A percentile compares a stretch with the other conserved stretches of the same genome.
These are phyloP conservation scores for Regulus satrapa DNA, from an alignment of 2,113 vertebrate genomes.

Conservation along the genomic window DNA sequence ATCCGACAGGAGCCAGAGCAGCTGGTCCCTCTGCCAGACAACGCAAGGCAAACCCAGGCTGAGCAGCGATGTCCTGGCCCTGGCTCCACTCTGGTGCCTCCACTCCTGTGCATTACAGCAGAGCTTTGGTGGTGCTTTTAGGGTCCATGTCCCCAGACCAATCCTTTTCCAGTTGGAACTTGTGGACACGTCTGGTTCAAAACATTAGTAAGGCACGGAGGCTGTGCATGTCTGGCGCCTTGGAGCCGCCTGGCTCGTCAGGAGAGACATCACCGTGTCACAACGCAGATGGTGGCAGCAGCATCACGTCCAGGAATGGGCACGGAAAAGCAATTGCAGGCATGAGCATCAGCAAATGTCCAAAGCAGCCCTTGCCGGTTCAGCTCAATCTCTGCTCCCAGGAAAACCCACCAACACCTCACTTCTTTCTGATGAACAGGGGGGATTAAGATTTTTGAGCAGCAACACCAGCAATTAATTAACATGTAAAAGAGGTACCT, in stretches of 20 bases:
- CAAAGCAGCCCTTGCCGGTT: not conserved
- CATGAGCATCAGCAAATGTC: not conserved
- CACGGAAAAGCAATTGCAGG: not conserved
- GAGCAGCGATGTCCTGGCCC: not conserved
- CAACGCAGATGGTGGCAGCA: not conserved
- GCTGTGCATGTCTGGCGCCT: not conserved
- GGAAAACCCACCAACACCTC: not conserved
- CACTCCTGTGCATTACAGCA: fast-evolving
- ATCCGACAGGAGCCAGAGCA: not conserved
- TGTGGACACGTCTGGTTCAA: not conserved
- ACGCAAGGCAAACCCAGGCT: fast-evolving
- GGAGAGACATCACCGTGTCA: fast-evolving
- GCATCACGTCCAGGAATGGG: not conserved
- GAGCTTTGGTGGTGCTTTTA: not conserved
- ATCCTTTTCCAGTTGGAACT: not conserved
- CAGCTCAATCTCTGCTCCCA: not conserved
- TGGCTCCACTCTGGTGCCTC: not conserved
- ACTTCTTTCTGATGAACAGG: not conserved
- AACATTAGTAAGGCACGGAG: not conserved
- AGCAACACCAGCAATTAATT: not conserved
- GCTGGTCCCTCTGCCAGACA: not conserved
- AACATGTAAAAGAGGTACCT: not conserved
- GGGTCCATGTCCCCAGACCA: not conserved
- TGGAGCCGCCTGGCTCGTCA: fast-evolving
- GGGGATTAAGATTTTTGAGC: not conserved